Conservation (phyloP, 2,888 invertebrate species). For the Villa cingulata region DNA sequence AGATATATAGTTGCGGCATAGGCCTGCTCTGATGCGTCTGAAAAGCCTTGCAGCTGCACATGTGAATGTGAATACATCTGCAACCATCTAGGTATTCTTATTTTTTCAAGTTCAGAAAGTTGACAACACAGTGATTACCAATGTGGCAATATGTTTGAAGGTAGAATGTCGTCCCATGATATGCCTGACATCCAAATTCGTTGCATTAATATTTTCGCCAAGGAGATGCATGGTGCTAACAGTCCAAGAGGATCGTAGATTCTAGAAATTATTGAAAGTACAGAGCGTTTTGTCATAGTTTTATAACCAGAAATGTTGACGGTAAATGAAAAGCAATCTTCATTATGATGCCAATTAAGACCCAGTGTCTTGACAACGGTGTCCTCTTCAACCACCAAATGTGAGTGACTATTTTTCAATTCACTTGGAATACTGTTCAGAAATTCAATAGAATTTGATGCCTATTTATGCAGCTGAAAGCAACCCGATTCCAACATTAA, state of each 20-base stretch:
- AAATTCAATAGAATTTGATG: no score
- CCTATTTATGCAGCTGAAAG: slow-evolving; percentile 4
- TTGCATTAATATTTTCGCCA: slow-evolving; percentile 1
- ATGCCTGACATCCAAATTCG: not conserved
- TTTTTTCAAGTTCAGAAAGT: not conserved
- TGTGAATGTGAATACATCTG: no score
- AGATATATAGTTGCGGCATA: no score
- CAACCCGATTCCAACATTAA: not conserved
- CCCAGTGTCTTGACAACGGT: slow-evolving; percentile 1
- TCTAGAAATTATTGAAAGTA: slow-evolving; percentile 1
- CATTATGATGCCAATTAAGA: not conserved
- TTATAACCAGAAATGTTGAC: not conserved
- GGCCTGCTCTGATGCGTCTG: no score
- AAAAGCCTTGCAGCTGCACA: no score
- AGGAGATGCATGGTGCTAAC: not conserved
- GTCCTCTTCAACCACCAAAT: not conserved
- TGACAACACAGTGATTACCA: not conserved
- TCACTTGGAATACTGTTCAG: no score
- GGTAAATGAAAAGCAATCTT: slow-evolving; percentile 2
- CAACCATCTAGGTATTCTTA: slow-evolving; percentile 2
- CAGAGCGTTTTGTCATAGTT: not conserved
- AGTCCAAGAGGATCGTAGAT: slow-evolving; percentile 6
- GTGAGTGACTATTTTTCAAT: not conserved
- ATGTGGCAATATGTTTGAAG: not conserved
- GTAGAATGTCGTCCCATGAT: slow-evolving; percentile 1